Evolutionary conservation across 2,113 vertebrate genomes (phyloP), one percentile per base, ranked within the genome.

Genomic region (Rhynchomys soricoides): DNA sequence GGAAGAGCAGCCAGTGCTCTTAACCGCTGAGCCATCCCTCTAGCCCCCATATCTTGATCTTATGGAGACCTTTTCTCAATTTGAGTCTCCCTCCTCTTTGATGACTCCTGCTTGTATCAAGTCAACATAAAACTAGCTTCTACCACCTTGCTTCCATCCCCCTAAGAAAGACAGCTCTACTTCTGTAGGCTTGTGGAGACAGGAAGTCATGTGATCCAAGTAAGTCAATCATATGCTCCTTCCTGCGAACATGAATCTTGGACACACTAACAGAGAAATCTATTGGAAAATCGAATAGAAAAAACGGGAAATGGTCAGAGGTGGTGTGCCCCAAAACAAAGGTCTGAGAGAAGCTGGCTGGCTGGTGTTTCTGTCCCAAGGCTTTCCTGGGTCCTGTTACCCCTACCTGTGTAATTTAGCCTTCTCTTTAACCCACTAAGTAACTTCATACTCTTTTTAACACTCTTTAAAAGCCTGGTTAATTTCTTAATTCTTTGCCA

Each of bases 81-180:
- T 15, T 19, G 22, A 83, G 57, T 4, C 15, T 83, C 26, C 24
- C 1, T 43, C n/a, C 57, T 83, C 57, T 83, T 83, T 62, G 57
- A 10, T 31, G 55, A 11, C n/a, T 83, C 24, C 17, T 29, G n/a
- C 22, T 43, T 43, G 8, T 83, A n/a, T 43, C 57, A 40, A 83
- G 59, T 31, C 21, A 22, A 16, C 79, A 40, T 26, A 82, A 31
- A 62, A 10, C n/a, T 11, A 37, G 1, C 6, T n/a, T n/a, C n/a
- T 55, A 1, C 1, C 31, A 11, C 15, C 52, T 70, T 5, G 7
- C 22, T 9, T 21, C 4, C 16, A 11, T 2, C 40, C 4, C 26
- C 6, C 8, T 71, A 15, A 7, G 55, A n/a, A 77, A 52, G 86
- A 70, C 9, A 66, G 4, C 2, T 40, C 9, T 7, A 6, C 22